A percentile compares a stretch with the other conserved stretches of the same genome.
phyloP scores from a whole-genome alignment of 2,113 vertebrate genomes.

The Pimephales promelas region DNA sequence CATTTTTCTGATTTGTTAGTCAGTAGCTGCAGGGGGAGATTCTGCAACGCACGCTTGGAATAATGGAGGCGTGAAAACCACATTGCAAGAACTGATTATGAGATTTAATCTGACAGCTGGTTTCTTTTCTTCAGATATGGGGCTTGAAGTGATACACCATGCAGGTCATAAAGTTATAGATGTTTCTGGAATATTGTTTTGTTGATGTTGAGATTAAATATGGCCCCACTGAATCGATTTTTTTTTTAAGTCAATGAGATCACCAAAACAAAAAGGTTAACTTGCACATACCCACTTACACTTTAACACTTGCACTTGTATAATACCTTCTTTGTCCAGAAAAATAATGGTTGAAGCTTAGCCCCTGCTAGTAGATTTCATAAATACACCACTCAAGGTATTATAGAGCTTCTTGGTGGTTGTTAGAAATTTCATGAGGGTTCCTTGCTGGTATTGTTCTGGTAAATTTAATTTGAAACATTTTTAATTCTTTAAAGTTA shows the following conservation, averaged over 20 bases:
- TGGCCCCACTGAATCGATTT: background rate
- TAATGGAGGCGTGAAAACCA: slow-evolving; percentile 57
- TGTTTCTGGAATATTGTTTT: background rate
- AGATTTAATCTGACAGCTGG: slow-evolving; percentile 59
- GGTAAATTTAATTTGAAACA: background rate
- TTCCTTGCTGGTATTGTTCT: background rate
- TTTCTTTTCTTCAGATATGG: slow-evolving; percentile 52
- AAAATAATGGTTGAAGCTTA: background rate
- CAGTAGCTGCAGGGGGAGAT: slow-evolving; percentile 52
- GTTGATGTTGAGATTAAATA: background rate
- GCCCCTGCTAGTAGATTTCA: background rate
- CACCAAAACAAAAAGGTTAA: background rate
- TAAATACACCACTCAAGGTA: background rate
- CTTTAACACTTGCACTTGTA: background rate
- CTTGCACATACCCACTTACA: background rate
- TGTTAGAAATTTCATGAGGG: background rate
- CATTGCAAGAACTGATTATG: slow-evolving; percentile 53
- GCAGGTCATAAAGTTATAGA: slow-evolving; percentile 60
- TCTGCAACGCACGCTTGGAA: slow-evolving; percentile 53
- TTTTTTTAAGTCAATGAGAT: background rate
- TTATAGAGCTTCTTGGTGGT: background rate
- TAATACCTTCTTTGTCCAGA: background rate
- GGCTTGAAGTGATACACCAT: slow-evolving; percentile 52
- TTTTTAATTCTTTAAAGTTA: background rate
- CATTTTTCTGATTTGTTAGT: slow-evolving; percentile 60